Base-by-base conservation (phyloP, 1,140 invertebrate species). In the Parasteatoda tepidariorum region DNA sequence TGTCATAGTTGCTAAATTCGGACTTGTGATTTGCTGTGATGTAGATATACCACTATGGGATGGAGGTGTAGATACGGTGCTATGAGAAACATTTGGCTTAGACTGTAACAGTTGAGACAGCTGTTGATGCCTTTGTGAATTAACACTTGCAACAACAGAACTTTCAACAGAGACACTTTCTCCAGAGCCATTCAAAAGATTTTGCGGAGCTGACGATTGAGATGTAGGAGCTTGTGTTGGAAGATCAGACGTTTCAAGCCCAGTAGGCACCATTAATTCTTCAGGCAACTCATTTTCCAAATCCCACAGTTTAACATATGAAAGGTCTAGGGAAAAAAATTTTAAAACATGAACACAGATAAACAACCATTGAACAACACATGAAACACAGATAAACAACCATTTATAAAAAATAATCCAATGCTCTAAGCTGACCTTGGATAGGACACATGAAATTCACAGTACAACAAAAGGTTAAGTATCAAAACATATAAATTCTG, bases 271-370 rank as follows among this genome's bases (percentile, higher is more conserved):
- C 85, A 96, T 94, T 70, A 98, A 90, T 90, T 97, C 96, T 91
- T 97, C 96, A 41, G 96, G 96, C 83, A 98, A 92, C 89, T 96
- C 94, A 90, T 96, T 95, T 90, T 96, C 95, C 89, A 96, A 91
- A 90, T 95, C 93, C 79, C 71, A 76, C 87, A 92, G 92, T 90
- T 93, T 94, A 82, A 93, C 92, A 88, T 95, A 92, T 6, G 30
- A 28, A 85, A 92, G 90, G 90, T 94, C 93, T 92, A 88, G 48
- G 86, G 84, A 68, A 62, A 76, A 68, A 28, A 79, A 57, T 11
- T 22, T 22, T 59, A 59, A 59, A n/a, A n/a, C n/a, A n/a, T n/a
- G n/a, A n/a, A n/a, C n/a, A n/a, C n/a, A n/a, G n/a, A n/a, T n/a
- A n/a, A n/a, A n/a, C n/a, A n/a, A n/a, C n/a, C n/a, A n/a, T n/a